Evolutionary conservation across 2,797 vertebrate species (phyloP), one percentile per base, ranked within the genome.

Genomic region (Syncerus caffer): DNA sequence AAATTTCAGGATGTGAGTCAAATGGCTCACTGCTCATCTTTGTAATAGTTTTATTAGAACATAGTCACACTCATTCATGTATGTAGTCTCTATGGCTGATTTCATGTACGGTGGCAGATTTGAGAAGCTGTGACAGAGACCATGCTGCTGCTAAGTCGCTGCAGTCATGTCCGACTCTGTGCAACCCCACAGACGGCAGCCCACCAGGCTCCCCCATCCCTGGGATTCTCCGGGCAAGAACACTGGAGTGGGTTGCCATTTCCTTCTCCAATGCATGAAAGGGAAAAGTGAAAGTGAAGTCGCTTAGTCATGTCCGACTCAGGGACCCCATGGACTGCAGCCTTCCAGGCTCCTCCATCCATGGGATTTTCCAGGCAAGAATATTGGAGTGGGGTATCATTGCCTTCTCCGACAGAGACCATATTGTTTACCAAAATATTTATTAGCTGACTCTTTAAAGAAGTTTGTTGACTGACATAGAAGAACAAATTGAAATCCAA

Each of bases 121-220:
- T 5, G 15, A 55, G 45, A 21, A 58, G 53, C 14, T 53, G 53
- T 23, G 31, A 87, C 84, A 78, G 31, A 62, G 13, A 55, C 14
- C 15, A 1, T 45, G 62, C 62, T 67, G 31, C 60, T 34, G 62
- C 62, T 34, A 11, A 67, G 62, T 34, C n/a, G 0, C 62, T 34
- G 1, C 62, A 34, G 62, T 64, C 2, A 1, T 34, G 62, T 67
- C 62, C 16, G 0, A 34, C 31, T 10, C 62, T 67, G 31, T 19
- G 31, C 0, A 1, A 67, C 62, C 31, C 31, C 62, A 67, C 0
- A 67, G 16, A 67, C 0, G 31, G 16, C 62, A 67, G 62, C 16
- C 16, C 31, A 67, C 0, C 31, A 67, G 62, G 15, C 0, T 34
- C 4, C 31, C 16, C 16, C 8, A 1, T 67, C 62, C 31, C 62